phyloP scores from a whole-genome alignment of 2,888 invertebrate genomes.

The Rhingia rostrata region DNA sequence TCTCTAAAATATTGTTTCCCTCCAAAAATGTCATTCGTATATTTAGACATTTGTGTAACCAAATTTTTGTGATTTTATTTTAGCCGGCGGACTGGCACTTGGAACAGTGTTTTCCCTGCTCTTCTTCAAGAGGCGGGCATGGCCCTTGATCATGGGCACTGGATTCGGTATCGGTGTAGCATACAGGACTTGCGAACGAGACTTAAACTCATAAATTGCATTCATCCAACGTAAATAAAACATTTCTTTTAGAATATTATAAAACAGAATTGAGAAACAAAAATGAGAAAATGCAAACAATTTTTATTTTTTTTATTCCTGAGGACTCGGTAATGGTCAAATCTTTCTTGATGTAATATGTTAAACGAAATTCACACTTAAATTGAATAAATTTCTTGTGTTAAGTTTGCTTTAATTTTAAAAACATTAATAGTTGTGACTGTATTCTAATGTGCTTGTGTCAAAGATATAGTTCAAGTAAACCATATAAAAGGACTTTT shows the following conservation, averaged over 20 bases:
- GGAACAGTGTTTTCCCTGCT: slow-evolving; percentile 92
- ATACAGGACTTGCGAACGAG: slow-evolving; percentile 79
- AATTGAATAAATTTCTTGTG: too few relatives aligned
- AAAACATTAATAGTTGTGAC: too few relatives aligned
- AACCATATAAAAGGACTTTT: too few relatives aligned
- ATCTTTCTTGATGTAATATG: neutral
- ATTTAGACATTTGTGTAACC: slow-evolving; percentile 4
- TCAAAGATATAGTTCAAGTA: too few relatives aligned
- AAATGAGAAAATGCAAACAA: slow-evolving; percentile 18
- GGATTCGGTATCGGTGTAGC: slow-evolving; percentile 96
- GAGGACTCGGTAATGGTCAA: slow-evolving; percentile 6
- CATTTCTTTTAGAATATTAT: slow-evolving; percentile 57
- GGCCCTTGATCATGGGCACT: slow-evolving; percentile 94
- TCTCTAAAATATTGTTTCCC: neutral
- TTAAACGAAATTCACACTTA: too few relatives aligned
- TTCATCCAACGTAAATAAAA: slow-evolving; percentile 22
- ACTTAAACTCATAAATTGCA: slow-evolving; percentile 77
- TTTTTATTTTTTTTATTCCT: slow-evolving; percentile 23
- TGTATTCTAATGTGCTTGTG: too few relatives aligned
- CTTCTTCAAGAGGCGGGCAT: slow-evolving; percentile 91
- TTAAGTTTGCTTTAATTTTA: too few relatives aligned
- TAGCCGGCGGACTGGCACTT: slow-evolving; percentile 91
- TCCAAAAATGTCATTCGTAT: neutral
- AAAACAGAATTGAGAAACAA: slow-evolving; percentile 28
- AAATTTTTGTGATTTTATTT: slow-evolving; percentile 79